Percentiles rank a stretch among this genome's conserved stretches.
Conservation (phyloP, 2,888 invertebrate genomes). For the Yponomeuta sedellus region DNA sequence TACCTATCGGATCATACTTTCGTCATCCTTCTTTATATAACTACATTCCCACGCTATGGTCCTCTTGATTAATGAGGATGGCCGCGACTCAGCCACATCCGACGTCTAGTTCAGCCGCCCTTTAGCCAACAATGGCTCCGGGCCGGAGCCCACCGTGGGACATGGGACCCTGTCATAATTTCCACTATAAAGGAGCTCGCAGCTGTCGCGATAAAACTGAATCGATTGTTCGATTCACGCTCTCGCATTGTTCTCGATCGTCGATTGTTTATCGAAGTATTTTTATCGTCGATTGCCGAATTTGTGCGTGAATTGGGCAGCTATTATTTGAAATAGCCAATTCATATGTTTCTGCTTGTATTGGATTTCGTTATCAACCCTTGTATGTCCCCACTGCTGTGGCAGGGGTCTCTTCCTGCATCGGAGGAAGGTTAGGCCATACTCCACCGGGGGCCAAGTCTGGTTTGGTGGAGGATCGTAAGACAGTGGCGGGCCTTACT, state of each 20-base stretch:
- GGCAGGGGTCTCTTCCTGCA: no score
- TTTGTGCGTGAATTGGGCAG: conserved; percentile 22
- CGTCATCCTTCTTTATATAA: neutral
- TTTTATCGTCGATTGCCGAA: conserved; percentile 24
- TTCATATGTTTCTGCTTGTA: no score
- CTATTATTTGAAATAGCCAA: neutral
- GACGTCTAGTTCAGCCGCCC: conserved; percentile 28
- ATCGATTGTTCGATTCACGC: conserved; percentile 67
- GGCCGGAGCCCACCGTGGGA: conserved; percentile 53
- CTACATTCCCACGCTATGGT: neutral
- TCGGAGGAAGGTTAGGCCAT: no score
- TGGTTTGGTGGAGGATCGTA: no score
- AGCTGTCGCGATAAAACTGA: conserved; percentile 57
- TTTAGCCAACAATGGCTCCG: conserved; percentile 31
- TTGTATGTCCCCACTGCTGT: no score
- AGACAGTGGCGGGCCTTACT: no score
- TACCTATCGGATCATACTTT: neutral
- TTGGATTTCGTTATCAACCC: no score
- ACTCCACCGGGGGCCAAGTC: no score
- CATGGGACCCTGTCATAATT: conserved; percentile 48
- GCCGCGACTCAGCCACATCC: conserved; percentile 21
- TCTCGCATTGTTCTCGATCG: conserved; percentile 50
- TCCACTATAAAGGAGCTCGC: conserved; percentile 38
- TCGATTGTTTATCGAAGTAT: conserved; percentile 37
- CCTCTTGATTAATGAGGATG: conserved; percentile 13